Evolutionary conservation across 2,797 vertebrate genomes (phyloP), one percentile per base, ranked within the genome.

Genomic region (Zenarchopterus dispar): DNA sequence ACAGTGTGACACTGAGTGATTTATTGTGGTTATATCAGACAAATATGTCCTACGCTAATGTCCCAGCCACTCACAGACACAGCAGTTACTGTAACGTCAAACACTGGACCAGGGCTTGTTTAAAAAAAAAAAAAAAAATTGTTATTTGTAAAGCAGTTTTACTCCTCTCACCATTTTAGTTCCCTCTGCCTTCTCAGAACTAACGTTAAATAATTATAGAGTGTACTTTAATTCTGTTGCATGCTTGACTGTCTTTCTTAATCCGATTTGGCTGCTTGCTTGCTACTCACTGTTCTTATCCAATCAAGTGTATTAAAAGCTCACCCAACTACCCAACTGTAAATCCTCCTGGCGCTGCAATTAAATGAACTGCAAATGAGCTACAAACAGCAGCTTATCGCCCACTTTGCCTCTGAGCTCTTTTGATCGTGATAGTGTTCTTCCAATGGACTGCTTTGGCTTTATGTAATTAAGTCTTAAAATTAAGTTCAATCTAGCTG

Each of bases 1-100:
- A 55, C 68, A 56, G 31, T 46, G 17, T 23, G 31, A 58, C 49
- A 51, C n/a, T 24, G 17, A 60, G 26, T 62, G 43, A 75, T 75
- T 68, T 72, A 54, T 63, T 49, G 24, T 4, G 18, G 46, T 50
- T 44, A 53, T 56, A 44, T 22, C 8, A 15, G 6, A 26, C 44
- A 26, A 28, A 55, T 61, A 23, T 28, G 33, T 2, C 44, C n/a
- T 19, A 5, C 4, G 2, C 43, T 13, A 13, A 19, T 23, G 43
- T 41, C 10, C 44, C 28, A 16, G 43, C 33, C 11, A 3, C 33
- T 41, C 5, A 26, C 57, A 41, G 21, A 60, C 21, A 13, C 33
- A 2, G 47, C 26, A 6, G 61, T 78, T 68, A 56, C 73, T 36
- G 9, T 74, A 64, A 61, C 69, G 60, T 70, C 44, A 1, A n/a